phyloP scores from a whole-genome alignment of 2,113 vertebrate species.

The Picathartes gymnocephalus region DNA sequence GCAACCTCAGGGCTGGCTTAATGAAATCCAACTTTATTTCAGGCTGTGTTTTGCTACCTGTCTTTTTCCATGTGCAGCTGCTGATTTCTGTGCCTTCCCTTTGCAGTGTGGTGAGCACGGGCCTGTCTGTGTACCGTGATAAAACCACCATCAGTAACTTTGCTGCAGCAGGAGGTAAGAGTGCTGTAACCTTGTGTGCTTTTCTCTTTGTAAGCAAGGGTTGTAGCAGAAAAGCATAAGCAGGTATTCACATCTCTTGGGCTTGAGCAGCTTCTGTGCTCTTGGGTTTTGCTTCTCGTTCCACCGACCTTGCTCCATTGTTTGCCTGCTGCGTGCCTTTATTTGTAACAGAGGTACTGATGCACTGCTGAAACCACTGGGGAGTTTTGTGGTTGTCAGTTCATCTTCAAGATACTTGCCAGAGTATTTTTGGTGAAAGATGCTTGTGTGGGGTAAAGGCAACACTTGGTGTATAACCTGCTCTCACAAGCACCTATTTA shows the following conservation, averaged over 20 bases:
- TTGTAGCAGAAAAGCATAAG: neutral
- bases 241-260: neutral
- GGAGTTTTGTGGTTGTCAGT: neutral
- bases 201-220: neutral
- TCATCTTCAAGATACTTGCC: neutral
- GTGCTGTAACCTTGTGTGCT: neutral
- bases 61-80: neutral
- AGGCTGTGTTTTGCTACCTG: neutral
- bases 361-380: neutral
- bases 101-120: slow-evolving; percentile 78
- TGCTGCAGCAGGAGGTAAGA: slow-evolving; percentile 85
- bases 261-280: neutral
- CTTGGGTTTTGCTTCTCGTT: neutral
- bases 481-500: neutral
- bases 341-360: neutral
- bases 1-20: neutral
- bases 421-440: neutral
- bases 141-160: slow-evolving; percentile 77
- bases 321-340: neutral
- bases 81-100: neutral
- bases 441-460: neutral
- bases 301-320: neutral
- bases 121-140: slow-evolving; percentile 81
- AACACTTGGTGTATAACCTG: neutral
- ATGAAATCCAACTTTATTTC: neutral